Evolutionary conservation across 2,888 invertebrate genomes (phyloP), one percentile per base, ranked within the genome.

Genomic region (Oxyscelio sp.): DNA sequence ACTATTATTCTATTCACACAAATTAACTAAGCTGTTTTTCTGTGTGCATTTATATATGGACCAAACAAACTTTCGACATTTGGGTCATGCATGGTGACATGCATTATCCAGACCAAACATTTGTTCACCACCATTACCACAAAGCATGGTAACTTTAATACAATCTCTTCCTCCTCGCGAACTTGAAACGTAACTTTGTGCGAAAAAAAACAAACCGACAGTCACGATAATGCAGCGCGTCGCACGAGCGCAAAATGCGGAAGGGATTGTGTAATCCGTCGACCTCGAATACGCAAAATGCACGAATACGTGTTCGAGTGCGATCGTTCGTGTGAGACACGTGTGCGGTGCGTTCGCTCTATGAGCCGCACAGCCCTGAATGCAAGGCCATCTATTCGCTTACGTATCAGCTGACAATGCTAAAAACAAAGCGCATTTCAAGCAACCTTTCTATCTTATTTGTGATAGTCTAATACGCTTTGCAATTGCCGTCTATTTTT

Each of bases 181-280:
- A n/a, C n/a, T n/a, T n/a, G n/a, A n/a, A n/a, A n/a, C n/a, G n/a
- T n/a, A n/a, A n/a, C n/a, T 68, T 54, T 1, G 9, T n/a, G 40
- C n/a, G 59, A 59, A 54, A 59, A 71, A 19, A 27, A 27, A 45
- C n/a, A 34, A 74, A 52, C 24, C 48, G 27, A 38, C 21, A 19
- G 34, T 59, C 50, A 34, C 56, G 71, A 79, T 79, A 65, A 73
- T 40, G 54, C 59, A 52, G 27, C 59, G 50, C 22, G 48, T 65
- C 66, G 71, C 66, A 77, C 65, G 79, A 73, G 73, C 31, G 15
- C 40, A 19, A 79, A 74, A 85, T 24, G 85, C 85, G 88, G 87
- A 88, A 88, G 88, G 66, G 77, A 87, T 87, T 85, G 87, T 74
- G 83, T 83, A 87, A 87, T 87, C 63, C 58, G 66, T 48, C 68